Base-by-base conservation (phyloP, 2,113 vertebrate species). In the Neopipo cinnamomea region DNA sequence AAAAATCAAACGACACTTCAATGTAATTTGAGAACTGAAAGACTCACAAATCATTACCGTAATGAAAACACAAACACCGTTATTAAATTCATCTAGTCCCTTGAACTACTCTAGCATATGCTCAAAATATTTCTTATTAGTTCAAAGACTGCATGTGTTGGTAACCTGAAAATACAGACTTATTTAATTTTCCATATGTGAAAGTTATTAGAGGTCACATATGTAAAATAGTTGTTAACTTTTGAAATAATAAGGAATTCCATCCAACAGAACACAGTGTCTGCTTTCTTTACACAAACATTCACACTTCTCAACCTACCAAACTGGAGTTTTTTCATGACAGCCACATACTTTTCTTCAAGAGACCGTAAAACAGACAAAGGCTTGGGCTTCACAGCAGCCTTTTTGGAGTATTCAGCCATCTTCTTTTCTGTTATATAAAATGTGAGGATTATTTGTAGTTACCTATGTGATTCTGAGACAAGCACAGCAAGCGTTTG, bases 271-370 rank as follows among this genome's bases (percentile, higher is more conserved):
- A 58, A 24, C 19, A n/a, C 23, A 39, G 27, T 22, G 46, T 11
- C 9, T 70, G 35, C 56, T 82, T 79, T 87, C 55, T 37, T 72
- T 56, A 66, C 39, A 50, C 16, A 81, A 87, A 86, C 21, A 73
- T 84, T 90, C 52, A 87, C 78, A 74, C 53, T 78, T 91, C 16
- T 85, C 68, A 94, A 98, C 99, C 98, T 98, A 99, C 99, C 99
- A 82, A 99, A 99, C 87, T 99, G 99, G 49, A 99, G 98, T 94
- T 99, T 99, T 97, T 99, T 99, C 99, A 99, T 99, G 91, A 99
- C 98, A 86, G 98, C 99, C 25, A 99, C 99, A 71, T 99, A 99
- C 95, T 99, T 99, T 93, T 99, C 99, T 98, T 99, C 99, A 73
- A 99, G 97, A 68, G 99, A 99, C 62, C 99, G 98, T 70, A 99